Base-by-base conservation (phyloP, 2,113 vertebrate species). In the Tursiops truncatus region DNA sequence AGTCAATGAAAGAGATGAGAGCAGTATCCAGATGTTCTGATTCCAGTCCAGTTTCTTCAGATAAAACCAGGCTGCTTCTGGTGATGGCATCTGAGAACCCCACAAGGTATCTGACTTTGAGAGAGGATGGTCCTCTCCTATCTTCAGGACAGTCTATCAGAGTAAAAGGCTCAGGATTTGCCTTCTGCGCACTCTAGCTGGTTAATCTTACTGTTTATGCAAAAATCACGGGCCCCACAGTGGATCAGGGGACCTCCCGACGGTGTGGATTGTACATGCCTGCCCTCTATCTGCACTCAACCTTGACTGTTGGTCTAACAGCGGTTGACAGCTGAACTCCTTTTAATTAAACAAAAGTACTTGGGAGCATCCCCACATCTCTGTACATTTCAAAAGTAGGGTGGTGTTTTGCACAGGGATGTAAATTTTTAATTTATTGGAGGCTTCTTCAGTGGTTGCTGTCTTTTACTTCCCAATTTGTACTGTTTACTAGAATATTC, bases 301-400 rank as follows among this genome's bases (percentile, higher is more conserved):
- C 33, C 85, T 67, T 23, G 31, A 25, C 71, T 6, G 3, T 1
- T 6, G 9, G 26, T 41, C 76, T 70, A 41, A 60, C 0, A n/a
- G 21, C 53, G 56, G 23, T 23, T 6, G 14, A 80, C 36, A 60
- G 15, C 13, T 17, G 44, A 71, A 15, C 2, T 53, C 38, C 85
- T 77, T 31, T 44, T 8, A 18, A 58, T 33, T 17, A 47, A 65
- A 88, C 8, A 26, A 1, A 50, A 77, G 2, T 13, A 80, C 23
- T 20, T 23, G 31, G 28, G 25, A 50, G 38, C 33, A 23, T 17
- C 79, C 41, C 63, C 18, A 25, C 8, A 13, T n/a, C 74, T 86
- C 76, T 25, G 44, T 10, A 47, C 62, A 65, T 94, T 95, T 89
- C 60, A 33, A 76, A 92, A 47, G 8, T 28, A 63, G n/a, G 18